Percentiles rank a stretch among this genome's conserved stretches.
Evolutionary conservation across 2,797 vertebrate genomes (phyloP).

Genomic region (Strix occidentalis): DNA sequence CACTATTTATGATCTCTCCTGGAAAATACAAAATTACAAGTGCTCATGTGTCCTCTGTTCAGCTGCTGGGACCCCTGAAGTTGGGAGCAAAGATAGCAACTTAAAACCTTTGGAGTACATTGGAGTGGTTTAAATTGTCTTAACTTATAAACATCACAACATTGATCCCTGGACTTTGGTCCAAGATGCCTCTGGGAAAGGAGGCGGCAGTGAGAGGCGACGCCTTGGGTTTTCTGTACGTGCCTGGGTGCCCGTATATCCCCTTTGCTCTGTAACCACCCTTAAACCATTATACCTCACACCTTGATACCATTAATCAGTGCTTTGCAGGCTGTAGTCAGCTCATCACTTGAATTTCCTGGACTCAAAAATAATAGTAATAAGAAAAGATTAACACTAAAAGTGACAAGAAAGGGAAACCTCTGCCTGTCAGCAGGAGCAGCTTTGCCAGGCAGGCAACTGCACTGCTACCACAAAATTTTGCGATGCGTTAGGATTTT

Average conservation of each 20-base stretch:
- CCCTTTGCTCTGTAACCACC: neutral
- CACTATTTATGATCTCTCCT: neutral
- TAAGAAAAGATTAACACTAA: neutral
- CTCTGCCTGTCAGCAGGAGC: neutral
- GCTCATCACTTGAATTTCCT: neutral
- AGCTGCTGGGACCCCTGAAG: neutral
- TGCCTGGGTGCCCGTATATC: neutral
- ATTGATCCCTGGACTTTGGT: neutral
- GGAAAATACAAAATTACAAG: neutral
- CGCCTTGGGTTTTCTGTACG: neutral
- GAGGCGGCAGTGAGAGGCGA: neutral
- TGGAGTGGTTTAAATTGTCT: neutral
- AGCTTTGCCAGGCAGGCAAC: fast-evolving
- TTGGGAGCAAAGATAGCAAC: neutral
- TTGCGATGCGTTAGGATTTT: fast-evolving
- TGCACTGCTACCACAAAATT: fast-evolving
- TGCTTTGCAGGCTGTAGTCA: neutral
- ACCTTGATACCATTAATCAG: too few species aligned
- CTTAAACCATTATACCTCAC: neutral
- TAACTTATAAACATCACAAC: neutral
- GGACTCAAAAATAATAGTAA: neutral
- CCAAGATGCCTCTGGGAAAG: neutral
- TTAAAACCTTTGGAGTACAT: neutral
- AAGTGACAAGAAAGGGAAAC: neutral
- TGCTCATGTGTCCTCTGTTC: neutral